phyloP scores from a whole-genome alignment of 1,140 invertebrate species.

The Drosophila takahashii region DNA sequence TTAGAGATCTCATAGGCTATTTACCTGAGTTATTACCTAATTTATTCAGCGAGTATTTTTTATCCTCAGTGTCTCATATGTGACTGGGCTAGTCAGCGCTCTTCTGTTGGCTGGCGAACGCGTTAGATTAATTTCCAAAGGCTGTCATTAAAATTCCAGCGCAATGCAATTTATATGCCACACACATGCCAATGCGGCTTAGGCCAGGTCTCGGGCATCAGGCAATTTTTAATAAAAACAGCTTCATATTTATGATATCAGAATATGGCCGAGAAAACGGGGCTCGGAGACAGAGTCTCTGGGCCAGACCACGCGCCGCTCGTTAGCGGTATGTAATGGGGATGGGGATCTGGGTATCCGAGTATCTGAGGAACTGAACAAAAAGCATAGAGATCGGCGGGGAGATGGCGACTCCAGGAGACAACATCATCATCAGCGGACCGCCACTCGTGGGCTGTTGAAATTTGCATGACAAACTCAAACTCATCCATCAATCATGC shows the following conservation, averaged over 20 bases:
- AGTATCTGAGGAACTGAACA: constrained; percentile 3
- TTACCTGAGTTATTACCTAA: neutral
- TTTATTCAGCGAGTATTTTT: constrained; percentile 5
- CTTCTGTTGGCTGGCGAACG: constrained; percentile 58
- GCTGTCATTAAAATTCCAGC: constrained; percentile 82
- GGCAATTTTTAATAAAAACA: constrained; percentile 82
- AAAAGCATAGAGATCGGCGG: neutral
- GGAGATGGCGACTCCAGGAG: constrained; percentile 18
- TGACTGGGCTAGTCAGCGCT: constrained; percentile 46
- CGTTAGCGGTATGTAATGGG: constrained; percentile 47
- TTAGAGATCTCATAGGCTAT: neutral
- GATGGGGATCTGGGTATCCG: neutral
- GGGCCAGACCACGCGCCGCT: constrained; percentile 70
- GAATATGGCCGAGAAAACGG: constrained; percentile 51
- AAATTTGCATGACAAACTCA: constrained; percentile 83
- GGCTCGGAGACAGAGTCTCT: constrained; percentile 17
- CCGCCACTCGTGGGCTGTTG: constrained; percentile 48
- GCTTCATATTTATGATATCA: constrained; percentile 81
- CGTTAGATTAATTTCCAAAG: constrained; percentile 83
- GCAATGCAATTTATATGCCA: constrained; percentile 81
- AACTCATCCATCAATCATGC: constrained; percentile 80
- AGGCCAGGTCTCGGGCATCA: constrained; percentile 47
- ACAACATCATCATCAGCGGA: constrained; percentile 53
- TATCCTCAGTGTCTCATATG: constrained; percentile 15
- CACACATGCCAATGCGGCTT: constrained; percentile 69